Evolutionary conservation across 1,140 invertebrate genomes (phyloP).

Genomic region (Tetragonula clypearis): DNA sequence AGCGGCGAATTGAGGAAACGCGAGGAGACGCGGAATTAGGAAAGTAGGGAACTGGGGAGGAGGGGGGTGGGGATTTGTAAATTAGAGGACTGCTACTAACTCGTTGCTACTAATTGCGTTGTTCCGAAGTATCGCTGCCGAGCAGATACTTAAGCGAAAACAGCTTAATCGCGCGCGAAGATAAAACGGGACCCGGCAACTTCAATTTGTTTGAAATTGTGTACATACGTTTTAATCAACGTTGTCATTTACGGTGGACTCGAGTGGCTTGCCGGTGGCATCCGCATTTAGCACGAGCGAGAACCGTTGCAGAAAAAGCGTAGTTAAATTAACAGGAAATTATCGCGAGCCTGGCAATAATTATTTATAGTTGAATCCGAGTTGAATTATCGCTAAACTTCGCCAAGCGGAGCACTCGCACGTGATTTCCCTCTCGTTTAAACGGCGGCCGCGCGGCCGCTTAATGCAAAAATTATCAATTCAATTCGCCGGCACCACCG

Average conservation of each 20-base stretch:
- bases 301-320: slow-evolving; percentile 21
- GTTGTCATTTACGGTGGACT: slow-evolving; percentile 24
- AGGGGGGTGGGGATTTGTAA: slow-evolving; percentile 5
- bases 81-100: not conserved
- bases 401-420: not conserved
- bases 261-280: slow-evolving; percentile 6
- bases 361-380: slow-evolving; percentile 27
- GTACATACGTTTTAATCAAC: slow-evolving; percentile 37
- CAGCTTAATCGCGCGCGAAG: slow-evolving; percentile 12
- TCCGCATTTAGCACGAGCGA: slow-evolving; percentile 15
- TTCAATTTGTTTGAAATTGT: slow-evolving; percentile 37
- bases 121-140: not conserved
- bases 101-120: slow-evolving; percentile 18
- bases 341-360: slow-evolving; percentile 23
- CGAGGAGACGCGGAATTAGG: not conserved
- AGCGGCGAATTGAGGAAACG: not conserved
- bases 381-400: slow-evolving; percentile 13
- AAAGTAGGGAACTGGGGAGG: not conserved
- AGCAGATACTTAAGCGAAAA: not conserved
- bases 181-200: slow-evolving; percentile 18
- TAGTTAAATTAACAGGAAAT: slow-evolving; percentile 44
- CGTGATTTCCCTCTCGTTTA: slow-evolving; percentile 11
- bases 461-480: slow-evolving; percentile 15
- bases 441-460: not conserved
- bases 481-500: not conserved